A percentile compares a stretch with the other conserved stretches of the same genome.
phyloP scores from a whole-genome alignment of 2,113 vertebrate species.

The Crotalus helleri region DNA sequence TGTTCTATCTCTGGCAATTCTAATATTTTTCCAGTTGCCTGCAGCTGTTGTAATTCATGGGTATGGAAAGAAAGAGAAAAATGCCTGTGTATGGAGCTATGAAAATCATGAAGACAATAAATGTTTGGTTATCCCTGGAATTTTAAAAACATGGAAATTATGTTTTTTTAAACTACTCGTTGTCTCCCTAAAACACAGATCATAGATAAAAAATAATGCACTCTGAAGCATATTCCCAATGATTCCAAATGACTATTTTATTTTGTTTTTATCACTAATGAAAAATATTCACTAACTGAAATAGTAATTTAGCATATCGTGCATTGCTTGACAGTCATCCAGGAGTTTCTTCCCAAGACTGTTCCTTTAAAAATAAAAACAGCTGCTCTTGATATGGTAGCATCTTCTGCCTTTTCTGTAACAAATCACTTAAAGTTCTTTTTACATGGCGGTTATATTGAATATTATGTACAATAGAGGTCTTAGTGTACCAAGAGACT shows the following conservation, averaged over 20 bases:
- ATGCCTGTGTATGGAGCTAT: neutral
- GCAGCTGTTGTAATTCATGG: slow-evolving; percentile 22
- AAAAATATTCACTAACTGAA: slow-evolving; percentile 9
- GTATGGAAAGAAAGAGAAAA: slow-evolving; percentile 5
- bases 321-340: neutral
- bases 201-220: slow-evolving; percentile 3
- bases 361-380: slow-evolving; percentile 6
- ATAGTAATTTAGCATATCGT: neutral
- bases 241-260: neutral
- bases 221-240: neutral
- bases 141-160: slow-evolving; percentile 12
- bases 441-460: neutral
- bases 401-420: slow-evolving; percentile 10
- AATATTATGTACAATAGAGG: neutral
- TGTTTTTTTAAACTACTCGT: neutral
- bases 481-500: neutral
- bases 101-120: slow-evolving; percentile 8
- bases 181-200: neutral
- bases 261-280: slow-evolving; percentile 2
- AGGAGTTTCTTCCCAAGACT: slow-evolving; percentile 2
- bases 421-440: slow-evolving; percentile 1
- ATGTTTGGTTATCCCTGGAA: slow-evolving; percentile 1
- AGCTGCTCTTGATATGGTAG: neutral
- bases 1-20: neutral
- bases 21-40: slow-evolving; percentile 23